A percentile compares a stretch with the other conserved stretches of the same genome.
Evolutionary conservation across 2,113 vertebrate genomes (phyloP).

Genomic region (Ranitomeya variabilis): DNA sequence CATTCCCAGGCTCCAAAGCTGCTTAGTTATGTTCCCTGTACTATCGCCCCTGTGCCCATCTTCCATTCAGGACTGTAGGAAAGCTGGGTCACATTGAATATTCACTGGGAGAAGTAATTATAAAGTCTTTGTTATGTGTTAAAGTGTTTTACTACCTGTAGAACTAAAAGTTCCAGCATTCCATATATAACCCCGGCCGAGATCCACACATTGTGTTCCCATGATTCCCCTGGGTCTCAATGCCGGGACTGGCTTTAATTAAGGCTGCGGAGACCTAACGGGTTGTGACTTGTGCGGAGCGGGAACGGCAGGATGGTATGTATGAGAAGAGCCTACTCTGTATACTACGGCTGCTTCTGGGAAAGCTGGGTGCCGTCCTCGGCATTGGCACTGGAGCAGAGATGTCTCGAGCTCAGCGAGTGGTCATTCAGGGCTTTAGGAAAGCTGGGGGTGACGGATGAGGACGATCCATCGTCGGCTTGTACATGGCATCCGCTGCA

Average conservation of each 20-base stretch:
- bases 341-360: neutral
- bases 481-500: too few relatives aligned
- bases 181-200: neutral
- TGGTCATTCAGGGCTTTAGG: neutral
- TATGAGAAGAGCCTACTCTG: neutral
- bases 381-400: too few relatives aligned
- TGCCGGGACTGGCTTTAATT: neutral
- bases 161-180: neutral
- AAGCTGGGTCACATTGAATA: neutral
- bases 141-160: neutral
- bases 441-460: neutral
- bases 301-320: neutral
- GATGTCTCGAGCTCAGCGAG: too few relatives aligned
- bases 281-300: neutral
- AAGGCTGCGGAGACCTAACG: neutral
- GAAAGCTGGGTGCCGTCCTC: neutral
- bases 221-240: neutral
- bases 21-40: neutral
- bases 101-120: neutral
- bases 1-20: too few relatives aligned
- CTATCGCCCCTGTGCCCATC: neutral
- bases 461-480: too few relatives aligned
- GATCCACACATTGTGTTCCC: neutral
- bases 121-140: neutral
- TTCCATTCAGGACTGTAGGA: neutral